phyloP scores from a whole-genome alignment of 2,113 vertebrate genomes.

The Hoplias malabaricus region DNA sequence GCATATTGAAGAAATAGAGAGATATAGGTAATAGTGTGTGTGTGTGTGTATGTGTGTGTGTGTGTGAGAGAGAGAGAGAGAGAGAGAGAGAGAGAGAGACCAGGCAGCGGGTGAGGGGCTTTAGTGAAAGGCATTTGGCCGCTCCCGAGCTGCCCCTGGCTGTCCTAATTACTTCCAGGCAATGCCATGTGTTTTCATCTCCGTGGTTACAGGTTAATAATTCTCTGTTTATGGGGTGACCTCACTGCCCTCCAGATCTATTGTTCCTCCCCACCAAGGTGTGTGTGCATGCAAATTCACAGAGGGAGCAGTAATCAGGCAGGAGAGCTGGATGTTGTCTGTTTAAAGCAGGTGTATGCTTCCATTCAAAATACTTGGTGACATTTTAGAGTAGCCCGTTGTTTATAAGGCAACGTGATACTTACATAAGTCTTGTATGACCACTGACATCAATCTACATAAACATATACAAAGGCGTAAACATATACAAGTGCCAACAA shows the following conservation, averaged over 20 bases:
- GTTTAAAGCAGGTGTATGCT: no score
- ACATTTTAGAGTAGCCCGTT: no score
- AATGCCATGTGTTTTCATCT: conserved; percentile 69
- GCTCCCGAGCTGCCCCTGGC: conserved; percentile 71
- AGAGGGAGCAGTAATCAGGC: neutral
- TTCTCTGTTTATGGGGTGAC: conserved; percentile 56
- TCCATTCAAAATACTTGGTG: no score
- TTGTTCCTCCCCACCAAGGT: conserved; percentile 32
- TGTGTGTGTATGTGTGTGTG: neutral
- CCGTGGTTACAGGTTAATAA: conserved; percentile 78
- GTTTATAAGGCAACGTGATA: no score
- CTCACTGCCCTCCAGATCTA: conserved; percentile 52
- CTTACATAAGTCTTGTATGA: no score
- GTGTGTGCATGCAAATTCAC: neutral
- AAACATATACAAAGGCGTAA: no score
- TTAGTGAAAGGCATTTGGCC: conserved; percentile 65
- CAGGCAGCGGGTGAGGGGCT: conserved; percentile 49
- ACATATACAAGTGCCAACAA: no score
- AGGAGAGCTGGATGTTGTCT: neutral
- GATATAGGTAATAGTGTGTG: no score
- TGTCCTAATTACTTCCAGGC: conserved; percentile 78
- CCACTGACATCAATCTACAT: no score
- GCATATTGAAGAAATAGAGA: no score
- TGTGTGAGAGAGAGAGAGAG: conserved; percentile 13
- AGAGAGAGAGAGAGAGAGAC: conserved; percentile 26